phyloP scores from a whole-genome alignment of 2,888 invertebrate genomes.

The Coelopa pilipes region DNA sequence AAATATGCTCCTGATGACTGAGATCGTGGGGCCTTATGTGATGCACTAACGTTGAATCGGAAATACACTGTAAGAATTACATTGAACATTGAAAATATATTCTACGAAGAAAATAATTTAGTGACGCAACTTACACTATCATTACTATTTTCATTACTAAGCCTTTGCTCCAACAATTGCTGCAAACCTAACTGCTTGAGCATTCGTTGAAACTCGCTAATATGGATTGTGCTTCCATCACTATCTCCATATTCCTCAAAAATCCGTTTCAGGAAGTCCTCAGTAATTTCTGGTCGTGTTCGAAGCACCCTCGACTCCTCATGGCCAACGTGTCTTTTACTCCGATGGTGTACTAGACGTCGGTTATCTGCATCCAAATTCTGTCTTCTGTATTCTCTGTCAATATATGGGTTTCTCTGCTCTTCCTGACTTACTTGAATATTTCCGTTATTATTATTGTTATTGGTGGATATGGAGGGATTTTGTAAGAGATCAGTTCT shows the following conservation, averaged over 20 bases:
- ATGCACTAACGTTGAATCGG: constrained; percentile 52
- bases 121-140: constrained; percentile 22
- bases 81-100: constrained; percentile 6
- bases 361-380: not conserved
- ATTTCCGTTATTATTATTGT: constrained; percentile 26
- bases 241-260: constrained; percentile 75
- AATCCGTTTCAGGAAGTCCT: constrained; percentile 74
- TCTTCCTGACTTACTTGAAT: not conserved
- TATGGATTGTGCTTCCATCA: constrained; percentile 70
- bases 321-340: constrained; percentile 60
- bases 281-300: constrained; percentile 67
- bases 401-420: no score
- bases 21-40: constrained; percentile 55
- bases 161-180: constrained; percentile 64
- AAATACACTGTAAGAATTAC: constrained; percentile 50
- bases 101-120: not conserved
- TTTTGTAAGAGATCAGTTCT: constrained; percentile 44
- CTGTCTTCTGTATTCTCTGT: constrained; percentile 18
- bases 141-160: constrained; percentile 38
- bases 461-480: constrained; percentile 53
- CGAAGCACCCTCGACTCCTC: constrained; percentile 40
- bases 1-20: constrained; percentile 41
- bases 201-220: constrained; percentile 77
- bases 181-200: constrained; percentile 72
- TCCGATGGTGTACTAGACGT: constrained; percentile 42